phyloP scores from a whole-genome alignment of 2,888 invertebrate genomes.

The Hemaris fuciformis region DNA sequence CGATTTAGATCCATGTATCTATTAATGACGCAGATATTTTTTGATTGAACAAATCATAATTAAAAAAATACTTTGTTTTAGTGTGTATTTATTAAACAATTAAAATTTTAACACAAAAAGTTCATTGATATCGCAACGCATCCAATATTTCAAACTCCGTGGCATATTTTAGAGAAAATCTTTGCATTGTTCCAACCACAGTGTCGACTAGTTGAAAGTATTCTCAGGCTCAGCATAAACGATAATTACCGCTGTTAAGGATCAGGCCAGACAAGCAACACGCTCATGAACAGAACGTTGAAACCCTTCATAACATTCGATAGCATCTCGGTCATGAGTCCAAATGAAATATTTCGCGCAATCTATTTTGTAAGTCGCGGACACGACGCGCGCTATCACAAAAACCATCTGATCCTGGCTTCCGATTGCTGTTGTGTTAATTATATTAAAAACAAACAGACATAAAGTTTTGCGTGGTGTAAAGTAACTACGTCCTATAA shows the following conservation, averaged over 20 bases:
- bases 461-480: background rate
- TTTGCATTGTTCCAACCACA: too few species aligned
- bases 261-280: background rate
- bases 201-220: too few species aligned
- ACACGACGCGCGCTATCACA: slow-evolving; percentile 11
- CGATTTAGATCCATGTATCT: too few species aligned
- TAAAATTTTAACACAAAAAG: too few species aligned
- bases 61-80: too few species aligned
- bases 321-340: slow-evolving; percentile 33
- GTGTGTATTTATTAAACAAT: too few species aligned
- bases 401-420: slow-evolving; percentile 8
- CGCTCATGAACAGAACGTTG: slow-evolving; percentile 13
- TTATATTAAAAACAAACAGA: background rate
- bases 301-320: slow-evolving; percentile 30
- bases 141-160: too few species aligned
- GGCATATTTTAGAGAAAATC: too few species aligned
- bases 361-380: slow-evolving; percentile 11
- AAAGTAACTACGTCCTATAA: background rate
- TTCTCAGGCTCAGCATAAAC: too few species aligned
- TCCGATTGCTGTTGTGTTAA: slow-evolving; percentile 15
- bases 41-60: too few species aligned
- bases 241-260: background rate
- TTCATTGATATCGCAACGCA: too few species aligned
- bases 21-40: too few species aligned
- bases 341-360: slow-evolving; percentile 27